Conservation (phyloP, 2,888 invertebrate genomes). For the Amphipyra tragopoginis region DNA sequence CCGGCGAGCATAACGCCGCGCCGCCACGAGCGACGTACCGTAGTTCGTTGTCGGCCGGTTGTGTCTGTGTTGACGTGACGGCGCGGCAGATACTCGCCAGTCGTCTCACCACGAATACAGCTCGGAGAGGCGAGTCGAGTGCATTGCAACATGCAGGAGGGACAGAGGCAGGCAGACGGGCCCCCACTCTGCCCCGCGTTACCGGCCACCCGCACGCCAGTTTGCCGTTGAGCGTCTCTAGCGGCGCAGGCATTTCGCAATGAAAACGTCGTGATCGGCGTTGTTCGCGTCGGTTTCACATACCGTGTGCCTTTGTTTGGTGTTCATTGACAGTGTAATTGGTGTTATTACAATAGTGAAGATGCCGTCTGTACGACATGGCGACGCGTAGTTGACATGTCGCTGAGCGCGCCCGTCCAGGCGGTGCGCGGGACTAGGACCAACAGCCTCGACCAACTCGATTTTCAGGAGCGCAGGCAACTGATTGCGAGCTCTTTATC, state of each 20-base stretch:
- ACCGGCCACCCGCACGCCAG: constrained; percentile 79
- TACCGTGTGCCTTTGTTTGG: constrained; percentile 83
- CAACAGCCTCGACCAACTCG: constrained; percentile 96
- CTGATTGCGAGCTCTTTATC: constrained; percentile 96
- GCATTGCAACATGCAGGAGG: constrained; percentile 86
- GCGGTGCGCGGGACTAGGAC: constrained; percentile 91
- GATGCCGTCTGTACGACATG: constrained; percentile 79
- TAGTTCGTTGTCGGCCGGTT: constrained; percentile 51
- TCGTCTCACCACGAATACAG: constrained; percentile 65
- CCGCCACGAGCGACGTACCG: constrained; percentile 31
- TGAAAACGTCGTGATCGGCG: constrained; percentile 69
- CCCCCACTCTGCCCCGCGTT: constrained; percentile 82
- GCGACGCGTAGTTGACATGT: constrained; percentile 88
- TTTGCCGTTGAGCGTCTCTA: constrained; percentile 86
- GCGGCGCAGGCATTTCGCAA: constrained; percentile 82
- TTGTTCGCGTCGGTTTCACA: constrained; percentile 70
- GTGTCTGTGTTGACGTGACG: constrained; percentile 66
- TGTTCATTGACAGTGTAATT: constrained; percentile 75
- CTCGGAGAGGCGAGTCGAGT: constrained; percentile 76
- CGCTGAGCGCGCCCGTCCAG: constrained; percentile 87
- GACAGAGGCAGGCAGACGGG: constrained; percentile 78
- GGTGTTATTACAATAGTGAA: constrained; percentile 75
- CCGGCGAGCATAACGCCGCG: constrained; percentile 34
- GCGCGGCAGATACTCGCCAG: constrained; percentile 62
- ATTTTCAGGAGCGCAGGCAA: constrained; percentile 97